Conservation (phyloP, 2,113 vertebrate species). For the Tetrax tetrax region DNA sequence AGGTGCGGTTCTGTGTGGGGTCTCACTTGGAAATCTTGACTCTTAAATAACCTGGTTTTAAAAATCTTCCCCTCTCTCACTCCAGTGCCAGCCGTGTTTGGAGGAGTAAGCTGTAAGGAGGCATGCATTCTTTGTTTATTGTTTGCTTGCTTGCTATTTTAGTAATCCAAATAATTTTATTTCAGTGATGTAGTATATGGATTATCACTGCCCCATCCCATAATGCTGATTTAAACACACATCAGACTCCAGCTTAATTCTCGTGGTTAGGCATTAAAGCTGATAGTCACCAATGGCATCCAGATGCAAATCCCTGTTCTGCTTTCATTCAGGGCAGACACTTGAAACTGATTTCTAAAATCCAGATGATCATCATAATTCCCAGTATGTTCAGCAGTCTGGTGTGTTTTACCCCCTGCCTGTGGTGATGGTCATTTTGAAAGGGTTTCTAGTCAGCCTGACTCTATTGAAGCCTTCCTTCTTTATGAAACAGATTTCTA, state of each 20-base stretch:
- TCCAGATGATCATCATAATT: slow-evolving; percentile 30
- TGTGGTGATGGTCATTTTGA: not conserved
- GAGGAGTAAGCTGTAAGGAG: not conserved
- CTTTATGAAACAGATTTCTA: not conserved
- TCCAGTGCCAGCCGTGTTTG: not conserved
- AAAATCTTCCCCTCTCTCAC: not conserved
- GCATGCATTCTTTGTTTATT: not conserved
- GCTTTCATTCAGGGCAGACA: not conserved
- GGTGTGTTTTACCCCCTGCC: not conserved
- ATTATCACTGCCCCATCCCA: not conserved
- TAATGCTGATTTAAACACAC: not conserved
- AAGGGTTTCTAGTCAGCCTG: not conserved
- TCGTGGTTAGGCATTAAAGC: slow-evolving; percentile 13
- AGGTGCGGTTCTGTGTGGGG: not conserved
- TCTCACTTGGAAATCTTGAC: not conserved
- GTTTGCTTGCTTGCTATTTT: not conserved
- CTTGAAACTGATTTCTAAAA: slow-evolving; percentile 38
- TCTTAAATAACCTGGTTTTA: not conserved
- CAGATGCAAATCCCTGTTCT: slow-evolving; percentile 31
- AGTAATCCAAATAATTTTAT: not conserved
- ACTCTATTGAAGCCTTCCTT: not conserved
- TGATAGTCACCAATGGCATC: not conserved
- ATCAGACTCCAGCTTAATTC: not conserved
- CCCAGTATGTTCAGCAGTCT: not conserved
- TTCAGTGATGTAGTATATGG: not conserved